Conservation (phyloP, 2,888 invertebrate species). For the Macrosiphum euphorbiae region DNA sequence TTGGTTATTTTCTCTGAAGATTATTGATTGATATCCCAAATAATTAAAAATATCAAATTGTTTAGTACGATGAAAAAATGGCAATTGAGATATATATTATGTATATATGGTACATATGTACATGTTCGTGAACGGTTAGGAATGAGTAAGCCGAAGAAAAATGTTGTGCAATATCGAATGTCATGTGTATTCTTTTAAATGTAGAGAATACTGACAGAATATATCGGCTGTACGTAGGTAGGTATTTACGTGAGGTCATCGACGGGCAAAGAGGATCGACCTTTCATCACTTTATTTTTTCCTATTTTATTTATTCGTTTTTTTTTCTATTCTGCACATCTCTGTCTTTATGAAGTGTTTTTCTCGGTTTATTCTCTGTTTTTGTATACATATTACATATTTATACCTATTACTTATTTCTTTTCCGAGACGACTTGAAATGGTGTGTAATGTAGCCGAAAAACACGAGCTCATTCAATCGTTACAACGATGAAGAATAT, state of each 20-base stretch:
- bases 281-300: constrained; percentile 18
- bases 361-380: constrained; percentile 21
- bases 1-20: neutral
- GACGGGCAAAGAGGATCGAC: constrained; percentile 52
- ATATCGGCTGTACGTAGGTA: neutral
- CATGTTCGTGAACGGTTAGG: no score
- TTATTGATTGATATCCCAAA: neutral
- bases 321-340: neutral
- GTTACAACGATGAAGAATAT: constrained; percentile 42
- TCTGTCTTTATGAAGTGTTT: neutral
- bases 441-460: constrained; percentile 51
- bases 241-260: constrained; percentile 40
- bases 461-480: constrained; percentile 53
- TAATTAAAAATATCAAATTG: neutral
- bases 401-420: constrained; percentile 13
- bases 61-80: neutral
- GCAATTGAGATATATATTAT: neutral
- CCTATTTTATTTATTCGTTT: neutral
- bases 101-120: neutral
- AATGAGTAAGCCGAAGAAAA: neutral
- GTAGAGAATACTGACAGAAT: neutral
- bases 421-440: constrained; percentile 35
- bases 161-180: neutral
- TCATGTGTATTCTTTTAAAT: neutral
- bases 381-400: neutral